Evolutionary conservation across 2,888 invertebrate genomes (phyloP), one percentile per base, ranked within the genome.

Genomic region (Siphlonurus alternatus): DNA sequence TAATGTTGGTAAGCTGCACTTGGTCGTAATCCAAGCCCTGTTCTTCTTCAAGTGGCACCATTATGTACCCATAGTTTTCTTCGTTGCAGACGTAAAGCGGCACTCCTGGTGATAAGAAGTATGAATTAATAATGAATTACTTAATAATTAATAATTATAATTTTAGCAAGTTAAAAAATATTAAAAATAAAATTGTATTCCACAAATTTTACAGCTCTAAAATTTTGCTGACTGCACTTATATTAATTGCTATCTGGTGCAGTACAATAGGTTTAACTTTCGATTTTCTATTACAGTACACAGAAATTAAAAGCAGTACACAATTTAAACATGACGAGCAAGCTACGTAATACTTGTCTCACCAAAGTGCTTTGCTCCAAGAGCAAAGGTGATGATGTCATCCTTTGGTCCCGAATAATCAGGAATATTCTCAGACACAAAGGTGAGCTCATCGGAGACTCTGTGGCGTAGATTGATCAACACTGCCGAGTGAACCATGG

Each of bases 361-460:
- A 83, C 85, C 81, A 67, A 83, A 81, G 66, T 77, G 78, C 71
- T 84, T 86, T 1, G 93, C 92, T 60, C 88, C 88, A 10, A 88
- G 74, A 2, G 96, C 95, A 77, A 98, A 95, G 0, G 87, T 82
- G 67, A 97, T 94, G 62, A 97, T 92, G 74, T 98, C 97, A 77
- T 98, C 96, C 1, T 82, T 78, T 0, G 93, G 89, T 0, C 93
- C 92, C 63, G 82, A 75, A 70, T 88, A 91, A n/a, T 76, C 72
- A 2, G 72, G 70, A 0, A 87, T 70, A 62, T 83, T 85, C 1
- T 79, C 74, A 0, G 85, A 80, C 66, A 84, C 78, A 72, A 93
- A 98, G 0, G 93, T 89, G 5, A 98, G 76, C 18, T 72, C 69
- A 65, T 86, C 83, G 0, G 88, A 81, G 1, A 74, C 73, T 0